Evolutionary conservation across 1,140 invertebrate genomes (phyloP).

Genomic region (Trachelipus rathkii): DNA sequence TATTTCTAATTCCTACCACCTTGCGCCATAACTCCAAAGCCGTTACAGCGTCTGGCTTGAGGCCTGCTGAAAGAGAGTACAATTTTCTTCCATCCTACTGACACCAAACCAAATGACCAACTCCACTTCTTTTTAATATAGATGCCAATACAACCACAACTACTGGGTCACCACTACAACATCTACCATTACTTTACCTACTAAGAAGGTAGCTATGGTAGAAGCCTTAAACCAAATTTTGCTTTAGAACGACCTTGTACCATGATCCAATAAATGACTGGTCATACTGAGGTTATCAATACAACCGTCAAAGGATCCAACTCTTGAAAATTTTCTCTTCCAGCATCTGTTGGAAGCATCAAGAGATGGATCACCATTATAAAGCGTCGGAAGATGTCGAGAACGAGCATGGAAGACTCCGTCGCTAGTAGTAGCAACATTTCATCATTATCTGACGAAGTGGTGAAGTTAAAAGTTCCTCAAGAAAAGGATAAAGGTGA

Average conservation of each 20-base stretch:
- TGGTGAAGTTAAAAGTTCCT: neutral
- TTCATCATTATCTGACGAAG: neutral
- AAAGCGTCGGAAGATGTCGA: conserved; percentile 35
- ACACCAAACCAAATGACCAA: conserved; percentile 1
- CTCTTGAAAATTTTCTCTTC: no score
- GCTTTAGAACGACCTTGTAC: no score
- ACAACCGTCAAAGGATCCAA: no score
- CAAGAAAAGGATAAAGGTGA: neutral
- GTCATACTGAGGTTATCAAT: no score
- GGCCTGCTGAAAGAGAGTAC: neutral
- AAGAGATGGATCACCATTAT: conserved; percentile 33
- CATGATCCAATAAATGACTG: no score
- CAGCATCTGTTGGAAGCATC: neutral
- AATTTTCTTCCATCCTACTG: neutral
- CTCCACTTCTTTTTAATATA: neutral
- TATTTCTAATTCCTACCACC: conserved; percentile 1
- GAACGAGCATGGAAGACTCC: conserved; percentile 22
- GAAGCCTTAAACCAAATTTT: no score
- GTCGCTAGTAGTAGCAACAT: neutral
- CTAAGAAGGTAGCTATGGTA: neutral
- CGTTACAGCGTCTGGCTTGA: neutral
- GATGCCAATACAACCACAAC: neutral
- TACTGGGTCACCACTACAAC: neutral
- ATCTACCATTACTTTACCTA: neutral
- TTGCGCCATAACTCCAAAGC: neutral